Conservation (phyloP, 2,113 vertebrate species). For the Steatornis caripensis region DNA sequence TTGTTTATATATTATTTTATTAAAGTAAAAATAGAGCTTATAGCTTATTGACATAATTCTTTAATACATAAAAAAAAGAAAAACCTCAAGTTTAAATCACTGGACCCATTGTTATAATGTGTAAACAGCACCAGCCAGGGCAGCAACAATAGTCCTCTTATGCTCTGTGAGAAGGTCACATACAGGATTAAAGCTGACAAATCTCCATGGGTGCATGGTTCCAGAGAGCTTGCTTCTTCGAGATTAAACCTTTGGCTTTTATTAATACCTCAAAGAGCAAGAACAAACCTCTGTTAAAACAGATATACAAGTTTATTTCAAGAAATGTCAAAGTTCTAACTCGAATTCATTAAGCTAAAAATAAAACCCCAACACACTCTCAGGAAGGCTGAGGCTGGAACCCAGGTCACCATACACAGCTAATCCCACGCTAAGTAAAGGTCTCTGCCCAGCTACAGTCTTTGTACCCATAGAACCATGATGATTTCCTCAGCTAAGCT, state of each 20-base stretch:
- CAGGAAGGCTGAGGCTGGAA: not conserved
- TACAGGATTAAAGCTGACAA: constrained; percentile 1
- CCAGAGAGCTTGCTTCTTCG: not conserved
- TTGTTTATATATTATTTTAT: not conserved
- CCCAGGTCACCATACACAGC: not conserved
- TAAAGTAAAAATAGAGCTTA: not conserved
- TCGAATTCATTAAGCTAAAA: not conserved
- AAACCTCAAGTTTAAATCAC: not conserved
- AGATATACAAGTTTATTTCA: not conserved
- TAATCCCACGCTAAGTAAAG: not conserved
- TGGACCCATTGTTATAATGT: not conserved
- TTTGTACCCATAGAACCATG: not conserved
- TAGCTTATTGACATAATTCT: not conserved
- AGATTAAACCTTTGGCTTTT: not conserved
- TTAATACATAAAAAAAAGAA: not conserved
- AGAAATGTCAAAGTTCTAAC: not conserved
- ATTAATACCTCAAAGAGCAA: not conserved
- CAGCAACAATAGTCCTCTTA: not conserved
- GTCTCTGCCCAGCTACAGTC: not conserved
- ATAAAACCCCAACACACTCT: not conserved
- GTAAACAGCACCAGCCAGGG: not conserved
- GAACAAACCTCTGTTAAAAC: not conserved
- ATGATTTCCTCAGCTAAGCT: not conserved
- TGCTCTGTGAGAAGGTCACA: not conserved
- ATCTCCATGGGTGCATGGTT: not conserved